These are phyloP conservation scores for Meloidogyne chitwoodi DNA, from an alignment of 1,140 invertebrate species.

Conservation along the genomic window DNA sequence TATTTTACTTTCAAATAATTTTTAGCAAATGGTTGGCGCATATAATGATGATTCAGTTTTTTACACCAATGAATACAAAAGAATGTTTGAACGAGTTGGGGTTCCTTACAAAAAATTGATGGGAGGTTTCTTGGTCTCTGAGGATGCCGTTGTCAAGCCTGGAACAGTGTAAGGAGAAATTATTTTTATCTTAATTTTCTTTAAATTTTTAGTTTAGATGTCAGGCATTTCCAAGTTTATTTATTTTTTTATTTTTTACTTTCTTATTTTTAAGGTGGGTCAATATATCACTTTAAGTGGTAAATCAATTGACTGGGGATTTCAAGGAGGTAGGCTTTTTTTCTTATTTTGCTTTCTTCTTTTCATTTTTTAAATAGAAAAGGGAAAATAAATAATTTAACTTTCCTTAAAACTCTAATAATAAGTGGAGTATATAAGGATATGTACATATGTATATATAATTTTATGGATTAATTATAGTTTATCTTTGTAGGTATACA, in stretches of 20 bases:
- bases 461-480: too few relatives aligned
- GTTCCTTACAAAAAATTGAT: constrained; percentile 82
- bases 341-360: too few relatives aligned
- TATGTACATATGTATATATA: too few relatives aligned
- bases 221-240: constrained; percentile 72
- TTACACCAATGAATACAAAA: constrained; percentile 83
- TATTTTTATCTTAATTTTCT: not conserved
- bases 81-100: constrained; percentile 77
- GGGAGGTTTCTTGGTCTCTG: constrained; percentile 77
- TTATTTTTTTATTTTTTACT: not conserved
- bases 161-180: constrained; percentile 67
- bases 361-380: too few relatives aligned
- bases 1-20: not conserved
- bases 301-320: constrained; percentile 90
- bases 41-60: constrained; percentile 48
- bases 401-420: too few relatives aligned
- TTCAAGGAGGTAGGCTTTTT: constrained; percentile 73
- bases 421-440: too few relatives aligned
- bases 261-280: constrained; percentile 68
- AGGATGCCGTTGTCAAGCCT: constrained; percentile 77
- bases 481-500: too few relatives aligned
- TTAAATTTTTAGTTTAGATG: constrained; percentile 68
- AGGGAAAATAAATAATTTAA: too few relatives aligned
- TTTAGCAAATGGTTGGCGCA: constrained; percentile 58
- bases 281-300: constrained; percentile 83